phyloP scores from a whole-genome alignment of 2,888 invertebrate species.

The Deilephila elpenor region DNA sequence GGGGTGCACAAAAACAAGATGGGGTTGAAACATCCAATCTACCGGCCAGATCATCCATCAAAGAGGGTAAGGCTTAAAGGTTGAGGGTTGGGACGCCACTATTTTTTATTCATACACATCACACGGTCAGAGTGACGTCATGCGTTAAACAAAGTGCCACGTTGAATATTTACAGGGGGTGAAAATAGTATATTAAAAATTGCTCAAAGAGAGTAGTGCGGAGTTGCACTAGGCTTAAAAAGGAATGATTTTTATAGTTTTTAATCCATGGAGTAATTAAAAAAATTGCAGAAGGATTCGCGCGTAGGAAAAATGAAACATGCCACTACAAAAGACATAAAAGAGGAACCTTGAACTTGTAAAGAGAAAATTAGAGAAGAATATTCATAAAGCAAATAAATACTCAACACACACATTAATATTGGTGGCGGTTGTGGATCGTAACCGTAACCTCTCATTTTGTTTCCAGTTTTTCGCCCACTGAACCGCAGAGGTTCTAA shows the following conservation, averaged over 20 bases:
- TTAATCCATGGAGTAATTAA: not conserved
- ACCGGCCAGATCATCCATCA: conserved; percentile 42
- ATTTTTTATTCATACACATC: conserved; percentile 50
- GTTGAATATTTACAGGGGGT: conserved; percentile 26
- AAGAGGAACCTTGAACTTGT: too few species aligned
- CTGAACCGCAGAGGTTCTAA: too few species aligned
- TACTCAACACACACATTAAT: too few species aligned
- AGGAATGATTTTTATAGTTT: too few species aligned
- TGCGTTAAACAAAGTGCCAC: conserved; percentile 42
- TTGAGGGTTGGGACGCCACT: conserved; percentile 41
- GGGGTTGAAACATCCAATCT: conserved; percentile 36
- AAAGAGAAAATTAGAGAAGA: too few species aligned
- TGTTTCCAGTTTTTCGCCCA: too few species aligned
- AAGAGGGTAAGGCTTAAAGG: conserved; percentile 28
- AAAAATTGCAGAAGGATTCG: not conserved
- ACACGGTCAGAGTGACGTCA: conserved; percentile 42
- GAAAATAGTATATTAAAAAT: conserved; percentile 6
- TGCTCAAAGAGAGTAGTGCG: not conserved
- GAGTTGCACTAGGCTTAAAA: not conserved
- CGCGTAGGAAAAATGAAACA: not conserved
- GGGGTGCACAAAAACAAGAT: conserved; percentile 35
- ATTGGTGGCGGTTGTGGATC: too few species aligned
- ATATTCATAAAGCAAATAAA: too few species aligned
- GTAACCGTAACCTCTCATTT: too few species aligned
- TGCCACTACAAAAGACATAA: too few species aligned